phyloP scores from a whole-genome alignment of 1,140 invertebrate genomes.

The Choristoneura fumiferana region DNA sequence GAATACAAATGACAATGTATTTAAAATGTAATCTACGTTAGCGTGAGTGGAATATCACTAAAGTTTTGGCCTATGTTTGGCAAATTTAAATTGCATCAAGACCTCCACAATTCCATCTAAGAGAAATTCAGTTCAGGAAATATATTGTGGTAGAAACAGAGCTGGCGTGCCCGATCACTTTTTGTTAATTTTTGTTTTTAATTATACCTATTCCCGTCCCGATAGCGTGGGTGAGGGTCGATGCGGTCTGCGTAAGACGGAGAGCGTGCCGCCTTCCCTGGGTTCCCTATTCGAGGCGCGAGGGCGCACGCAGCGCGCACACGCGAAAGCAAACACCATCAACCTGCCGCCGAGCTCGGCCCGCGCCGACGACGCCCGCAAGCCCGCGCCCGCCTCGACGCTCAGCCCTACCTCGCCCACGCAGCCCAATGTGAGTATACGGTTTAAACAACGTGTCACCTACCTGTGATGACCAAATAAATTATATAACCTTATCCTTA shows the following conservation, averaged over 20 bases:
- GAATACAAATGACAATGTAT: no score
- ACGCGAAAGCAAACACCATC: conserved; percentile 82
- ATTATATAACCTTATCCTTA: no score
- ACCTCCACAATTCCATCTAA: no score
- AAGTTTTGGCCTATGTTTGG: no score
- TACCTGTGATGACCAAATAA: not conserved
- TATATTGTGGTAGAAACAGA: conserved; percentile 17
- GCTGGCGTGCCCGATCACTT: conserved; percentile 54
- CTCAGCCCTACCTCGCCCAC: conserved; percentile 55
- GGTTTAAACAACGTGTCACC: not conserved
- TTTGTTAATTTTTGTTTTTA: conserved; percentile 55
- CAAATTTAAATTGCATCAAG: no score
- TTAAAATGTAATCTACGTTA: no score
- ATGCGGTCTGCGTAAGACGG: conserved; percentile 60
- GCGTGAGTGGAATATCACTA: no score
- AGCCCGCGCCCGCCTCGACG: conserved; percentile 33
- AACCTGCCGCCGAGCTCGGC: conserved; percentile 74
- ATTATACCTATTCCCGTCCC: conserved; percentile 53
- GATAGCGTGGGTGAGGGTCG: conserved; percentile 54
- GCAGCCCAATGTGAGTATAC: conserved; percentile 58
- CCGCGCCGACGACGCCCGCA: conserved; percentile 40
- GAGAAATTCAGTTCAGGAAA: no score
- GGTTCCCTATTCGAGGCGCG: conserved; percentile 62
- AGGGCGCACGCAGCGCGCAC: conserved; percentile 70
- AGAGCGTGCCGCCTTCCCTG: conserved; percentile 68